A percentile compares a stretch with the other conserved stretches of the same genome.
phyloP scores from a whole-genome alignment of 2,888 invertebrate species.

The Scaeva pyrastri region DNA sequence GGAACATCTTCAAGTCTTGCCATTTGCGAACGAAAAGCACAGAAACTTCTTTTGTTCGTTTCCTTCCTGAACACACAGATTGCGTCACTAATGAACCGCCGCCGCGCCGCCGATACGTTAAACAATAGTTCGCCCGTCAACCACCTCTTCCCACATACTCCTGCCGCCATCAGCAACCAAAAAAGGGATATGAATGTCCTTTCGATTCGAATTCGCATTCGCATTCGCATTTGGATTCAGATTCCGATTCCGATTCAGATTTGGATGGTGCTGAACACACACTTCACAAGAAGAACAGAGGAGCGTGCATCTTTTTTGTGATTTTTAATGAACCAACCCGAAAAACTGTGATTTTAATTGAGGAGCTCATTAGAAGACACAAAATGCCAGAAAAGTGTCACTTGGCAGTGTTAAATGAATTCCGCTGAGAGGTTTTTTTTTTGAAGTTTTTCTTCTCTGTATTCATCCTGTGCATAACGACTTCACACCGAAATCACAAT shows the following conservation, averaged over 20 bases:
- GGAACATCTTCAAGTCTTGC: slow-evolving; percentile 68
- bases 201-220: slow-evolving; percentile 22
- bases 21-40: slow-evolving; percentile 56
- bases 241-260: background rate
- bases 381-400: slow-evolving; percentile 54
- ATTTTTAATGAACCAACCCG: slow-evolving; percentile 64
- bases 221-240: background rate
- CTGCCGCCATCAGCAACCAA: background rate
- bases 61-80: slow-evolving; percentile 51
- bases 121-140: slow-evolving; percentile 46
- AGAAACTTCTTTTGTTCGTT: slow-evolving; percentile 48
- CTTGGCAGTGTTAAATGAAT: slow-evolving; percentile 30
- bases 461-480: slow-evolving; percentile 19
- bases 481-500: slow-evolving; percentile 22
- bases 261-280: slow-evolving; percentile 19
- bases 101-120: slow-evolving; percentile 70
- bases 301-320: slow-evolving; percentile 38
- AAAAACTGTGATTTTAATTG: slow-evolving; percentile 74
- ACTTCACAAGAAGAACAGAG: slow-evolving; percentile 4
- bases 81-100: slow-evolving; percentile 71
- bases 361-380: slow-evolving; percentile 69
- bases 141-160: background rate
- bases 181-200: slow-evolving; percentile 26
- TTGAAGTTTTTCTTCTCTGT: background rate
- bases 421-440: slow-evolving; percentile 17